Evolutionary conservation across 2,797 vertebrate species (phyloP).

Genomic region (Dryobates pubescens): DNA sequence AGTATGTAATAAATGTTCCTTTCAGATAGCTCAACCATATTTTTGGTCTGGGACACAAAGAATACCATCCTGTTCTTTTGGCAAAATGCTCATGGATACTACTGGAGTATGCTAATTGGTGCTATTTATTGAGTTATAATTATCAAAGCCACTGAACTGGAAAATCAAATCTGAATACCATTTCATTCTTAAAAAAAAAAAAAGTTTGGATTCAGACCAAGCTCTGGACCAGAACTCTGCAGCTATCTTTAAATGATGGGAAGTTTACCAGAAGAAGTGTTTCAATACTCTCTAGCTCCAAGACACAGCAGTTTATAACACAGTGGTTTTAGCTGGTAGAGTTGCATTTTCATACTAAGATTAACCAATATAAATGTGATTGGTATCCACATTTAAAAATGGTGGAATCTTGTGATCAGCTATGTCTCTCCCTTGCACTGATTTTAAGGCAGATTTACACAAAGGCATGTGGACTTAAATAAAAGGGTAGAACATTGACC

Average conservation of each 20-base stretch:
- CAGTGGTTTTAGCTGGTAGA: background rate
- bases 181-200: background rate
- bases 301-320: background rate
- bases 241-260: background rate
- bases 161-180: background rate
- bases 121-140: background rate
- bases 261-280: background rate
- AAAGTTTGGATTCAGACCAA: background rate
- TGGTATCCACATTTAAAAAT: background rate
- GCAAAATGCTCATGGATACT: background rate
- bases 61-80: background rate
- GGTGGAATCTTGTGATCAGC: background rate
- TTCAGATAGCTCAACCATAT: background rate
- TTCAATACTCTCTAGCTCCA: background rate
- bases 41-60: background rate
- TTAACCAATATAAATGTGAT: background rate
- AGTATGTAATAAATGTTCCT: background rate
- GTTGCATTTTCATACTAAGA: background rate
- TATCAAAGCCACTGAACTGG: background rate
- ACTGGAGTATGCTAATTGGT: background rate
- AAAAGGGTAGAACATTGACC: background rate
- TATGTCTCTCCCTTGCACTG: background rate
- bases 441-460: background rate
- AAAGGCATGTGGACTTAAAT: background rate
- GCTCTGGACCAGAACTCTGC: background rate